These are phyloP conservation scores for Oncorhynchus keta DNA, from an alignment of 2,113 vertebrate genomes.

Conservation along the genomic window DNA sequence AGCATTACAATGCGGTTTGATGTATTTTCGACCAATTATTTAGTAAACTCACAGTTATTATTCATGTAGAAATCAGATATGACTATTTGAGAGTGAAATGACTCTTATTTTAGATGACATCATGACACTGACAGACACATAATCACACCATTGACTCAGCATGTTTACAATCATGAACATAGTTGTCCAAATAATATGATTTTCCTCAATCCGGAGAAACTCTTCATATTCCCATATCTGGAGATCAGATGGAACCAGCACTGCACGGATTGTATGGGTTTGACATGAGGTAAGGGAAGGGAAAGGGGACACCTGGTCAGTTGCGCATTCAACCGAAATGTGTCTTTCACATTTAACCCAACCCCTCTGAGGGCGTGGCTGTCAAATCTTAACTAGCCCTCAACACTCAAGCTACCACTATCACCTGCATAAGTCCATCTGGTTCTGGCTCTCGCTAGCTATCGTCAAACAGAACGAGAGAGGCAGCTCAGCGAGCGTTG, in stretches of 20 bases:
- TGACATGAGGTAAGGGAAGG: conserved; percentile 36
- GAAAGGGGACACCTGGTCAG: too few species aligned
- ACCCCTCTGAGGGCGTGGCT: conserved; percentile 2
- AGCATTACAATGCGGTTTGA: too few species aligned
- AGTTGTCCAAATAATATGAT: conserved; percentile 14
- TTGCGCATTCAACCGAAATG: too few species aligned
- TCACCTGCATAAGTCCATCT: conserved; percentile 66
- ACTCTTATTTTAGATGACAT: not conserved
- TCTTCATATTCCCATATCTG: conserved; percentile 27
- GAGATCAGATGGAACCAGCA: conserved; percentile 24
- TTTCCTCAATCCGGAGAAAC: conserved; percentile 15
- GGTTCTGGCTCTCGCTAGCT: conserved; percentile 33
- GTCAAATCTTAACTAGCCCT: conserved; percentile 50
- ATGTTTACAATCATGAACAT: conserved; percentile 12
- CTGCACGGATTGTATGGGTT: conserved; percentile 23
- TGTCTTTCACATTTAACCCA: too few species aligned
- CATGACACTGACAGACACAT: not conserved
- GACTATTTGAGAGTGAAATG: not conserved
- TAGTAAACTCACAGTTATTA: not conserved
- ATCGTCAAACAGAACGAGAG: conserved; percentile 34
- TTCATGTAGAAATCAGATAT: not conserved
- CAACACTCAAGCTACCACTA: conserved; percentile 54
- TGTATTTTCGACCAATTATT: too few species aligned
- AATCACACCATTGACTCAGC: not conserved
- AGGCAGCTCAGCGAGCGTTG: conserved; percentile 54